phyloP scores from a whole-genome alignment of 2,113 vertebrate species.

The Amphilophus citrinellus region DNA sequence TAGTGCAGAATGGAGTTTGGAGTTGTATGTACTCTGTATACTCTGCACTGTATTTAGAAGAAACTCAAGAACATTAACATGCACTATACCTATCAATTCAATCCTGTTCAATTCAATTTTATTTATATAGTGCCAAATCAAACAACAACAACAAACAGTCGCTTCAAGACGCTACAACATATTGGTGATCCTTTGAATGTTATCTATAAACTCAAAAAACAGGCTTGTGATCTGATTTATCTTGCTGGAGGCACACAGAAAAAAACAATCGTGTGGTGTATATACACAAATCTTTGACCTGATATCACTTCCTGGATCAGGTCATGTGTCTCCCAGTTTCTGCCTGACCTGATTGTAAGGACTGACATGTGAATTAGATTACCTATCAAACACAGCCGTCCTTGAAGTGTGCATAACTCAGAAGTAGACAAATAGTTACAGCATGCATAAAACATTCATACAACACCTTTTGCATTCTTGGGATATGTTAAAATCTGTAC shows the following conservation, averaged over 20 bases:
- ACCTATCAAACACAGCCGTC: neutral
- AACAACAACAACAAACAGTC: too few species aligned
- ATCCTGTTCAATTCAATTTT: too few species aligned
- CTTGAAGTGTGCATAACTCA: neutral
- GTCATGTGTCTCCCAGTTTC: neutral
- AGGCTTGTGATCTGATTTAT: neutral
- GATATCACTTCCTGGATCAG: slow-evolving; percentile 6
- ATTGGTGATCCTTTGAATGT: neutral
- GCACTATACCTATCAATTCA: neutral
- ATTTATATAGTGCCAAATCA: too few species aligned
- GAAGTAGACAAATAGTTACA: neutral
- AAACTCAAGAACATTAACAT: neutral
- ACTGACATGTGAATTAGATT: neutral
- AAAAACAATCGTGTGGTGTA: neutral
- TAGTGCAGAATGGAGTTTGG: too few species aligned
- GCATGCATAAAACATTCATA: neutral
- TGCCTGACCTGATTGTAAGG: neutral
- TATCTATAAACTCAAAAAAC: neutral
- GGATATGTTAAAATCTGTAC: neutral
- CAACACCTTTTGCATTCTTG: neutral
- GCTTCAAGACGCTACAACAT: neutral
- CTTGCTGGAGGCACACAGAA: too few species aligned
- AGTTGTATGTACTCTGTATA: neutral
- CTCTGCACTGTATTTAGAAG: neutral
- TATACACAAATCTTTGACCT: neutral